Evolutionary conservation across 1,140 invertebrate genomes (phyloP).

Genomic region (Samia ricini): DNA sequence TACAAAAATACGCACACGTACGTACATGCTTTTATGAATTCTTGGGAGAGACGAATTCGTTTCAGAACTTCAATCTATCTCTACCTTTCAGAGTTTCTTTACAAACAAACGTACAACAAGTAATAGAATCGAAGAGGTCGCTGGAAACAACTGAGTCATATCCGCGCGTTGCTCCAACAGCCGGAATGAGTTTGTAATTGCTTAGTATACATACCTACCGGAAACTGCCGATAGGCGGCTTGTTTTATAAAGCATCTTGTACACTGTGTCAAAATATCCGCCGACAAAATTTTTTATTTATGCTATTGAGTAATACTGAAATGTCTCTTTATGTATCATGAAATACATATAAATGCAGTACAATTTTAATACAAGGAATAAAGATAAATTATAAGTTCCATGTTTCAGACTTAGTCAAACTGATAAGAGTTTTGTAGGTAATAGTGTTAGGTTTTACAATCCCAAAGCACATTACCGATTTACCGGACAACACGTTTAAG

Average conservation of each 20-base stretch:
- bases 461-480: too few relatives aligned
- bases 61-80: background rate
- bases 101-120: background rate
- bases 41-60: background rate
- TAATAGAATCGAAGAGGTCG: constrained; percentile 5
- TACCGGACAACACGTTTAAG: too few relatives aligned
- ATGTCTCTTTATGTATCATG: too few relatives aligned
- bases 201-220: constrained; percentile 3
- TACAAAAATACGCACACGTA: too few relatives aligned
- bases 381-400: too few relatives aligned
- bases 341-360: too few relatives aligned
- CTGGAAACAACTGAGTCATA: constrained; percentile 8
- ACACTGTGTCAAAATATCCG: background rate
- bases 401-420: too few relatives aligned
- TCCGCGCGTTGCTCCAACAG: constrained; percentile 9
- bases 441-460: too few relatives aligned
- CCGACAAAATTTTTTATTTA: background rate
- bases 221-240: background rate
- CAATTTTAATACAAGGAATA: too few relatives aligned
- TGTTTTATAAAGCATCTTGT: background rate
- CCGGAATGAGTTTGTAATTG: constrained; percentile 14
- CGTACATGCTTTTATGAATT: too few relatives aligned
- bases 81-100: background rate
- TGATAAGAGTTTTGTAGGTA: too few relatives aligned
- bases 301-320: too few relatives aligned